These are phyloP conservation scores for Passer domesticus DNA, from an alignment of 2,113 vertebrate species.

Conservation along the genomic window DNA sequence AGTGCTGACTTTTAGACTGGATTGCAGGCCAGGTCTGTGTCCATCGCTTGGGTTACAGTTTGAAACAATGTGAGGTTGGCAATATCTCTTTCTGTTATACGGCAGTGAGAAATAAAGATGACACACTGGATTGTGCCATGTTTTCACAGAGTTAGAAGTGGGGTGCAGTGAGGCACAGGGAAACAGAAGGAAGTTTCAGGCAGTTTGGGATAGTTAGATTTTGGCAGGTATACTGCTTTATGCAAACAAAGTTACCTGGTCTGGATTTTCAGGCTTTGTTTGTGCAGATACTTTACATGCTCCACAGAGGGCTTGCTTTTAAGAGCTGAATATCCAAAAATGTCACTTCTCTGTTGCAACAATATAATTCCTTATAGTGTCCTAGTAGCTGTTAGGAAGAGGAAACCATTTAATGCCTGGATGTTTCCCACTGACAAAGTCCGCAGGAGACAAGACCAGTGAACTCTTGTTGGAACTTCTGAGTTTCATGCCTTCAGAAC, in stretches of 20 bases:
- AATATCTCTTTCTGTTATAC: neutral
- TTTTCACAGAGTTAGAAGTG: neutral
- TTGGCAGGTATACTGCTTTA: neutral
- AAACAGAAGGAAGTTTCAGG: neutral
- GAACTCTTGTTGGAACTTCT: neutral
- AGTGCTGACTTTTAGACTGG: fast-evolving
- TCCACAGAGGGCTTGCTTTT: neutral
- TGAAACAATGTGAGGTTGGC: neutral
- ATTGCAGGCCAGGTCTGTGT: neutral
- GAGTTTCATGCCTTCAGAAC: neutral
- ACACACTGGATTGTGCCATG: fast-evolving
- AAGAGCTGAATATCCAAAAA: neutral
- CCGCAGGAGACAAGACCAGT: neutral
- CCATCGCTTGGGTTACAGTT: neutral
- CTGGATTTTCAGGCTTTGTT: neutral
- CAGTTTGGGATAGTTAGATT: neutral
- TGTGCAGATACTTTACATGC: neutral
- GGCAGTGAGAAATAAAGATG: neutral
- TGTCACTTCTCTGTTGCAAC: neutral
- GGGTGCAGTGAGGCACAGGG: neutral
- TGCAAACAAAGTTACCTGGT: neutral
- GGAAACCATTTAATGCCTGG: neutral
- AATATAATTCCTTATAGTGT: neutral
- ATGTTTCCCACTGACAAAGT: neutral
- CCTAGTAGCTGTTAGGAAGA: neutral